These are phyloP conservation scores for Leptothorax acervorum DNA, from an alignment of 2,888 invertebrate species.

Conservation along the genomic window DNA sequence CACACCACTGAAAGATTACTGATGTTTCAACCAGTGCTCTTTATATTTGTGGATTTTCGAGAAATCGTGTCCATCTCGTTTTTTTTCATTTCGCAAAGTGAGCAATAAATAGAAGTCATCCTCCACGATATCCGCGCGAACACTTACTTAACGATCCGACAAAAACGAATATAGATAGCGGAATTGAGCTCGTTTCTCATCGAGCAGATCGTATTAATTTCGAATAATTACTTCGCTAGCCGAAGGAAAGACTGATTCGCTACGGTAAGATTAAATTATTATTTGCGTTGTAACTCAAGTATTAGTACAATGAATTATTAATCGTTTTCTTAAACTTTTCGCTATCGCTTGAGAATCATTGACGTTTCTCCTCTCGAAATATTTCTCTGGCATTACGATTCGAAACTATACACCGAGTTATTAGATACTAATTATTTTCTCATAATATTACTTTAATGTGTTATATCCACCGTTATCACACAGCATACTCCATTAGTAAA, in stretches of 20 bases:
- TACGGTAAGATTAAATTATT: slow-evolving; percentile 10
- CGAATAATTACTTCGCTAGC: neutral
- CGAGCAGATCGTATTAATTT: neutral
- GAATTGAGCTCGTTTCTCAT: neutral
- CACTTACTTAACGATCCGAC: slow-evolving; percentile 5
- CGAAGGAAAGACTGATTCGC: neutral
- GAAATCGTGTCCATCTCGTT: neutral
- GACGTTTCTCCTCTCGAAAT: slow-evolving; percentile 12
- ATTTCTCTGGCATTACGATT: neutral
- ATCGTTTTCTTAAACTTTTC: neutral
- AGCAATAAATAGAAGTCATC: neutral
- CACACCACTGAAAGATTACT: neutral
- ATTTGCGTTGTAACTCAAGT: neutral
- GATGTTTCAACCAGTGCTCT: neutral
- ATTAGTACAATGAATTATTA: slow-evolving; percentile 5
- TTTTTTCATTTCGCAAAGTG: neutral
- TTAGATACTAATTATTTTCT: neutral
- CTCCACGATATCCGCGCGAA: neutral
- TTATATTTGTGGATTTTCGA: neutral
- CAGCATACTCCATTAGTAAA: neutral
- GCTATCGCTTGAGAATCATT: neutral
- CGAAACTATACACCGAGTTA: neutral
- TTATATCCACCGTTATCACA: neutral
- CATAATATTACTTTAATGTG: neutral
- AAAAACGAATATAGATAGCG: slow-evolving; percentile 15